Base-by-base conservation (phyloP, 2,113 vertebrate genomes). In the Speoplatyrhinus poulsoni region DNA sequence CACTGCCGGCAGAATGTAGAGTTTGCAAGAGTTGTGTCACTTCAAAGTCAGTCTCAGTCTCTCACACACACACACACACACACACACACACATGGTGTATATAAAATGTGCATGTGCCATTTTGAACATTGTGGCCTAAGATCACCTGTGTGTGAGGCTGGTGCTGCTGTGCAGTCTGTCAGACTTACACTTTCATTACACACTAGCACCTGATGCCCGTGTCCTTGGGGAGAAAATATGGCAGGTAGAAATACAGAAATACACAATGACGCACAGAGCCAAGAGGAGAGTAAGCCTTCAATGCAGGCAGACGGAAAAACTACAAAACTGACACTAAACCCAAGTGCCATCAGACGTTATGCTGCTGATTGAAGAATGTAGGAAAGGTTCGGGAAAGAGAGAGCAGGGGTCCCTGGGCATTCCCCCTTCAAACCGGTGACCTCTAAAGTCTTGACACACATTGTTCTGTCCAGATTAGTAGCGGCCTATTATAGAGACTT, bases 161-260 rank as follows among this genome's bases (percentile, higher is more conserved):
- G 11, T 9, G 49, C 9, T 52, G 49, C 11, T 12, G 12, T 12
- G 26, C 19, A 12, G 3, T 26, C 46, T 65, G 54, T 67, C 46
- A 41, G 12, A 1, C 50, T 69, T 19, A 19, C 5, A 16, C 57
- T 36, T 60, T 17, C 17, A 41, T 65, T 58, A 62, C 57, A 57
- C 17, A 33, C 26, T 47, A 49, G 55, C 83, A 88, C 75, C 79
- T 75, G 83, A 72, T 72, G 65, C 73, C 55, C 36, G n/a, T 58
- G 60, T 70, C 64, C 70, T 10, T 54, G 41, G 41, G 47, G 55
- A 69, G 65, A 60, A 48, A 75, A 9, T 15, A 13, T 47, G 50
- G 17, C 47, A 33, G 11, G 56, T 33, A 33, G 56, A 58, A 58
- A 75, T 26, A 57, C 11, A 65, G 64, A 10, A 47, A 69, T 33